Percentiles rank a stretch among this genome's conserved stretches.
These are phyloP conservation scores for Cyclopterus lumpus DNA, from an alignment of 2,797 vertebrate genomes.

Conservation along the genomic window DNA sequence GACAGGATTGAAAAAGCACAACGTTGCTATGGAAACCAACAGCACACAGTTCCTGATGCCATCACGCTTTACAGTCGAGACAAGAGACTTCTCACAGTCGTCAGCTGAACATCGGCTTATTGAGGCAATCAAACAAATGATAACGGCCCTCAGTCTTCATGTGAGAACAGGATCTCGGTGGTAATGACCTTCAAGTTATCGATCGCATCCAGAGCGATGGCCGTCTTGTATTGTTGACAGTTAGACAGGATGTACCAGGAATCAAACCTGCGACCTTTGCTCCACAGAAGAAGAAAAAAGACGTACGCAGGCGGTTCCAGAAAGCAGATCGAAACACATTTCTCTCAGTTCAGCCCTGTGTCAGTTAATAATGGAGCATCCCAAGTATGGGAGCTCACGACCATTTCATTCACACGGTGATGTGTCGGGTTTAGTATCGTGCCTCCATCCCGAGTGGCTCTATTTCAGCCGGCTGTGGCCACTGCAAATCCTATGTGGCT, in stretches of 20 bases:
- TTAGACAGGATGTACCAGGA: neutral
- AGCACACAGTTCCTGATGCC: neutral
- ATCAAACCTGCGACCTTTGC: constrained; percentile 7
- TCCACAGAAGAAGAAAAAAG: neutral
- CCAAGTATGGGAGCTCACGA: neutral
- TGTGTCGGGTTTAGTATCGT: constrained; percentile 23
- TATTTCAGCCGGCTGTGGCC: neutral
- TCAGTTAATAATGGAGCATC: constrained; percentile 21
- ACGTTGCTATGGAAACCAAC: neutral
- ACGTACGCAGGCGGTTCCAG: neutral
- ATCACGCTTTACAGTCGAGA: neutral
- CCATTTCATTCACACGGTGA: constrained; percentile 2
- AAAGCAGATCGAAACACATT: neutral
- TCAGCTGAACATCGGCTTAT: neutral
- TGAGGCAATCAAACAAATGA: neutral
- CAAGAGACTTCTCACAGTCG: neutral
- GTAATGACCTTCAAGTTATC: neutral
- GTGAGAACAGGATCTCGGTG: neutral
- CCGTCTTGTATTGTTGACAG: neutral
- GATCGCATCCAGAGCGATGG: neutral
- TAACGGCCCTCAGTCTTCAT: neutral
- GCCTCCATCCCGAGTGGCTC: constrained; percentile 16
- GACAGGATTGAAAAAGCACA: neutral
- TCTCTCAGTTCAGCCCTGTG: neutral
- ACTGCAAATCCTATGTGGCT: constrained; percentile 1